These are phyloP conservation scores for Gymnocheta viridis DNA, from an alignment of 2,888 invertebrate genomes.

Conservation along the genomic window DNA sequence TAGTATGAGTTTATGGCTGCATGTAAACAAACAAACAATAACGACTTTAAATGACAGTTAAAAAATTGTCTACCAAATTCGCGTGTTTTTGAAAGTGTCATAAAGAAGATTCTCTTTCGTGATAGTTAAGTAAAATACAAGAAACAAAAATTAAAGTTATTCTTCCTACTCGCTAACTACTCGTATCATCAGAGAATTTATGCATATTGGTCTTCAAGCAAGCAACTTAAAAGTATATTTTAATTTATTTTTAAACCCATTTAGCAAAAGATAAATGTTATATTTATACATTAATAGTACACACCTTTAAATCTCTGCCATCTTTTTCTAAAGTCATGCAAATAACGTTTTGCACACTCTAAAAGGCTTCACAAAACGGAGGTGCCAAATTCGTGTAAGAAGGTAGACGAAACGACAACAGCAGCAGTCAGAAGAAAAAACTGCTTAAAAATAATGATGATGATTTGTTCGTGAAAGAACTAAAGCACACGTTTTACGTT, in stretches of 20 bases:
- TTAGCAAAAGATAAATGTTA: background rate
- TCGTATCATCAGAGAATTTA: constrained; percentile 31
- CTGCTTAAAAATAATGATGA: constrained; percentile 64
- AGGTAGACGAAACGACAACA: constrained; percentile 49
- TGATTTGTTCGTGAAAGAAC: constrained; percentile 70
- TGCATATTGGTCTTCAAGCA: background rate
- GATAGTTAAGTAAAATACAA: constrained; percentile 53
- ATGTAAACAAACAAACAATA: constrained; percentile 13
- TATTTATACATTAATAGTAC: background rate
- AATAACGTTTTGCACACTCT: constrained; percentile 55
- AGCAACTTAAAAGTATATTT: constrained; percentile 12
- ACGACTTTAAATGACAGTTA: constrained; percentile 61
- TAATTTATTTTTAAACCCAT: constrained; percentile 12
- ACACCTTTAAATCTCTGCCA: constrained; percentile 36
- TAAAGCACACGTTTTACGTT: constrained; percentile 66
- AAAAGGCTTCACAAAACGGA: constrained; percentile 50
- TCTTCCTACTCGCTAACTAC: constrained; percentile 52
- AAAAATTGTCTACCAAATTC: constrained; percentile 67
- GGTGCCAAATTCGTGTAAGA: constrained; percentile 66
- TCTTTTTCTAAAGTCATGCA: constrained; percentile 39
- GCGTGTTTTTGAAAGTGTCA: constrained; percentile 67
- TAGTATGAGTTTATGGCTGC: constrained; percentile 10
- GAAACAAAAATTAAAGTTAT: background rate
- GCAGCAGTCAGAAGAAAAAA: constrained; percentile 14
- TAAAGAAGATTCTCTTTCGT: constrained; percentile 67